Base-by-base conservation (phyloP, 2,888 invertebrate species). In the Lasioglossum vierecki region DNA sequence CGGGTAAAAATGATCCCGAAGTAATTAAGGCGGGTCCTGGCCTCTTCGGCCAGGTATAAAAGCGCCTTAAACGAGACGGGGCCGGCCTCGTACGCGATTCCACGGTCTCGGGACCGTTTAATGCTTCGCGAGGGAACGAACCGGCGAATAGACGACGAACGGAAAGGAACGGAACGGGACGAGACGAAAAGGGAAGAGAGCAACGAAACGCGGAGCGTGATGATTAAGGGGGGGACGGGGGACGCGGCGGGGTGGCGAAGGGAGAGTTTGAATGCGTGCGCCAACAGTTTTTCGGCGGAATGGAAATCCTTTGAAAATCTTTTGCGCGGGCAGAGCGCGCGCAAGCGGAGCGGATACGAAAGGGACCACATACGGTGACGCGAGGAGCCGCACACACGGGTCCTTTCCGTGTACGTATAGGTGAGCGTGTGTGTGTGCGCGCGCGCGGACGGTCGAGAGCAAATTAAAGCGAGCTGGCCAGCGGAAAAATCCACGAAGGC, bases 401-500 rank as follows among this genome's bases (percentile, higher is more conserved):
- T 63, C 60, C 60, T 30, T 63, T 63, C n/a, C n/a, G 41, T 22
- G 53, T 8, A 22, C 53, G 53, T 8, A 15, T 71, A 71, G 41
- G 35, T 35, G 35, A 35, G 35, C 35, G 35, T 35, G 60, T 26
- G 13, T 15, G 60, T 44, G 60, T 18, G 60, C 41, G 35, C 9
- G 30, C 2, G 35, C 66, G 66, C 35, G 66, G 35, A 35, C 18
- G 53, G 35, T 18, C 18, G 68, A 53, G 68, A 77, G 76, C 76
- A 46, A 77, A 77, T 77, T 77, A 77, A 77, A 77, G 76, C 76
- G 63, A 53, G 39, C 77, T 18, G 57, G 72, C 66, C 66, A 73
- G 44, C 79, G 86, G 86, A 86, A 87, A 87, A 87, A 87, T 83
- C 83, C 86, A 87, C 86, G 86, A 83, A 86, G 86, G 86, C 86